Evolutionary conservation across 1,140 invertebrate species (phyloP).

Genomic region (Pemphigus obesinymphae): DNA sequence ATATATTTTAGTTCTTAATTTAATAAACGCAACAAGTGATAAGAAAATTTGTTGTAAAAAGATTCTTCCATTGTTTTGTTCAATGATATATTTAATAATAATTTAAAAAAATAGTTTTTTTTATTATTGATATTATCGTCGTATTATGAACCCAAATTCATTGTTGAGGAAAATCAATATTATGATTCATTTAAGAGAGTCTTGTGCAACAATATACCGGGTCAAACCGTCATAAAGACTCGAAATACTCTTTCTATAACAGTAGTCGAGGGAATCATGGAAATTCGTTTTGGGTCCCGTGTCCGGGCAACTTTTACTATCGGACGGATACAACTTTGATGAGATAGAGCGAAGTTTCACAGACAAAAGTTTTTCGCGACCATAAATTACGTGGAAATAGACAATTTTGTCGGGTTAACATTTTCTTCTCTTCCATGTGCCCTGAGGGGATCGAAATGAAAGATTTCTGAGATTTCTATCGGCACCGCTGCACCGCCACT

Average conservation of each 20-base stretch:
- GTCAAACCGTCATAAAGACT: neutral
- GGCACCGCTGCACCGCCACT: neutral
- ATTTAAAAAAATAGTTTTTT: no score
- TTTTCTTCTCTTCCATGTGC: neutral
- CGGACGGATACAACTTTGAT: slow-evolving; percentile 10
- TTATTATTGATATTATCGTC: no score
- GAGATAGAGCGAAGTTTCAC: slow-evolving; percentile 20
- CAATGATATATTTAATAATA: no score
- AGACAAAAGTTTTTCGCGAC: slow-evolving; percentile 16
- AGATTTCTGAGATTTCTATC: neutral
- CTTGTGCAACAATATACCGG: no score
- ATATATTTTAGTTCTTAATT: no score
- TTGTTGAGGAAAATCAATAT: no score
- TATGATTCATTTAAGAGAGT: neutral
- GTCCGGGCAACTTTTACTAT: slow-evolving; percentile 13
- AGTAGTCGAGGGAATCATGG: slow-evolving; percentile 15
- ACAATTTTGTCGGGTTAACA: slow-evolving; percentile 7
- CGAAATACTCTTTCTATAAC: neutral
- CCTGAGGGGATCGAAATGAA: neutral
- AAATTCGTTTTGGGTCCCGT: slow-evolving; percentile 18
- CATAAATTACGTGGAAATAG: slow-evolving; percentile 6
- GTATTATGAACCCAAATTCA: no score
- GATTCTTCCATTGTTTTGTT: no score
- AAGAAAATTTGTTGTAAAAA: no score
- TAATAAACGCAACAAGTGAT: no score